These are phyloP conservation scores for Enteromius paludinosus DNA, from an alignment of 2,797 vertebrate genomes.

Conservation along the genomic window DNA sequence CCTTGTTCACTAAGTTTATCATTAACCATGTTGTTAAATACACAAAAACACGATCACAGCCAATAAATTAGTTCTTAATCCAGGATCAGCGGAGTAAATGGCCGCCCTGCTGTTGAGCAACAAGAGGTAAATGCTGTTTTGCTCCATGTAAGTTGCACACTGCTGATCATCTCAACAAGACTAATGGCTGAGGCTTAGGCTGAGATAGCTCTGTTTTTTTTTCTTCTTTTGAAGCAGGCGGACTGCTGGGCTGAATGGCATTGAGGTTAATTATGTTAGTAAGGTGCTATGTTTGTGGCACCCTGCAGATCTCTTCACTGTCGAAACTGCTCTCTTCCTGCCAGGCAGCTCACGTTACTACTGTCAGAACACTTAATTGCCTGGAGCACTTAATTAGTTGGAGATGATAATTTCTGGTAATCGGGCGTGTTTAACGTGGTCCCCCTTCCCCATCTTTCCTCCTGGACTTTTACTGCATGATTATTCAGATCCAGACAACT, in stretches of 20 bases:
- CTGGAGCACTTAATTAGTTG: constrained; percentile 48
- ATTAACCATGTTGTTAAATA: constrained; percentile 43
- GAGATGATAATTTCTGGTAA: constrained; percentile 64
- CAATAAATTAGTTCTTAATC: constrained; percentile 43
- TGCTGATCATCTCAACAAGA: constrained; percentile 58
- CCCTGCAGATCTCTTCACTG: constrained; percentile 52
- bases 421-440: constrained; percentile 52
- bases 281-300: constrained; percentile 61
- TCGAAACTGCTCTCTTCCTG: constrained; percentile 48
- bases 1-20: constrained; percentile 30
- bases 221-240: constrained; percentile 58
- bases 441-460: constrained; percentile 48
- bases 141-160: constrained; percentile 50
- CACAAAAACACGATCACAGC: constrained; percentile 37
- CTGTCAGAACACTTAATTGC: constrained; percentile 52
- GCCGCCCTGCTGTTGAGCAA: constrained; percentile 15
- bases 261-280: constrained; percentile 73
- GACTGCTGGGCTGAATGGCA: constrained; percentile 62
- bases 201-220: constrained; percentile 57
- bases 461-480: constrained; percentile 50
- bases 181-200: constrained; percentile 35
- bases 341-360: constrained; percentile 41
- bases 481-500: constrained; percentile 59
- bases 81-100: constrained; percentile 35
- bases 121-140: constrained; percentile 53